Conservation (phyloP, 2,797 vertebrate species). For the Artibeus lituratus region DNA sequence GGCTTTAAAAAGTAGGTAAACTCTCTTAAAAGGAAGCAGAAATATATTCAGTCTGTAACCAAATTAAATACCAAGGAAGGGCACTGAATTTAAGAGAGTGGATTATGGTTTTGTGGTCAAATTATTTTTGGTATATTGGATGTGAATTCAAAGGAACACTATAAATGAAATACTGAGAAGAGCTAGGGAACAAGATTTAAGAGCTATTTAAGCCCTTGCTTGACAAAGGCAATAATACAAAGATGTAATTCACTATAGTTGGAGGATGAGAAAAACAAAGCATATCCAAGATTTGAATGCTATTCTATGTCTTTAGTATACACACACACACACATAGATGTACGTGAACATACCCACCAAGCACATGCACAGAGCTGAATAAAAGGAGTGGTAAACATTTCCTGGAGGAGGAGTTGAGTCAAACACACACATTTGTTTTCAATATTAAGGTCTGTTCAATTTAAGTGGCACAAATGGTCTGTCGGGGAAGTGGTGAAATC, state of each 20-base stretch:
- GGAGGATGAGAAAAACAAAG: not conserved
- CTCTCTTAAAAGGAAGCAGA: not conserved
- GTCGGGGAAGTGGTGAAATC: conserved; percentile 12
- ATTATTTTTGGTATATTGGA: conserved; percentile 36
- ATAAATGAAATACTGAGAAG: conserved; percentile 32
- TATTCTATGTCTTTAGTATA: not conserved
- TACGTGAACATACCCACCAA: not conserved
- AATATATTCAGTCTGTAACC: not conserved
- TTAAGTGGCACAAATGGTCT: not conserved
- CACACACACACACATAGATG: not conserved
- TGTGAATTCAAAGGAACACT: conserved; percentile 25
- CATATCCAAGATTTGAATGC: not conserved
- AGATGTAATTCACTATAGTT: not conserved
- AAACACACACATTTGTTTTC: not conserved
- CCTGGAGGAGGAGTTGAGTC: not conserved
- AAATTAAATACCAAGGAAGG: not conserved
- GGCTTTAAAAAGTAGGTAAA: conserved; percentile 27
- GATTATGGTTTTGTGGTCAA: not conserved
- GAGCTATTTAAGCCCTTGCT: not conserved
- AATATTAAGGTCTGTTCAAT: not conserved
- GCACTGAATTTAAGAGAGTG: conserved; percentile 34
- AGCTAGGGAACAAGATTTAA: not conserved
- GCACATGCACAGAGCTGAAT: not conserved
- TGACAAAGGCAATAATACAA: not conserved
- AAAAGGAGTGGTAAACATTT: not conserved